Base-by-base conservation (phyloP, 2,797 vertebrate species). In the Bradypodion ventrale region DNA sequence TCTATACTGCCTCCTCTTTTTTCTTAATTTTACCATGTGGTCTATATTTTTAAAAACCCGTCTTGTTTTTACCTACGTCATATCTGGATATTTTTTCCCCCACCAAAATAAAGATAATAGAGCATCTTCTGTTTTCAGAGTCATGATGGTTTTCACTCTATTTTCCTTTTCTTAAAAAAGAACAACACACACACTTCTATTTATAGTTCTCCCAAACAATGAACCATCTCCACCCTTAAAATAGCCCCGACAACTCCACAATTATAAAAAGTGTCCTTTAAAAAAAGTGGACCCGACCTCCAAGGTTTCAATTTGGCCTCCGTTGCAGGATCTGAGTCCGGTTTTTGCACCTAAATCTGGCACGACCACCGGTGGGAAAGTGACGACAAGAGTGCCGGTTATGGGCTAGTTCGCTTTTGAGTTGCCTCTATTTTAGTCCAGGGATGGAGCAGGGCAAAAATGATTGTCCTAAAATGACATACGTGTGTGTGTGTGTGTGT, bases 241-340 rank as follows among this genome's bases (percentile, higher is more conserved):
- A 80, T 85, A 85, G 77, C 16, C 29, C 4, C 32, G 8, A n/a
- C 16, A 1, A 37, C 40, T 16, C 49, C 37, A 5, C 68, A 75
- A 81, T 85, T 80, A 75, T 52, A 73, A 72, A 44, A 63, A 73
- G 52, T 16, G 15, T 10, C 70, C 37, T 52, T 84, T 75, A 76
- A 37, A 83, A 66, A 75, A n/a, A n/a, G n/a, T n/a, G n/a, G n/a
- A n/a, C n/a, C n/a, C n/a, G 42, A 69, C 52, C 6, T 4, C 37
- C 10, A 75, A 73, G 49, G 78, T 74, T 69, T 69, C 76, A 75
- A 80, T 85, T 85, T 85, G 32, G 8, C 42, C 44, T 66, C 69
- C 46, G 1, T 59, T 32, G 65, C 40, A 4, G 8, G 42, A 35
- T 13, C 21, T 1, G 21, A 2, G 35, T 65, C 59, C 75, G 10